Conservation (phyloP, 2,797 vertebrate species). For the Coreius guichenoti region DNA sequence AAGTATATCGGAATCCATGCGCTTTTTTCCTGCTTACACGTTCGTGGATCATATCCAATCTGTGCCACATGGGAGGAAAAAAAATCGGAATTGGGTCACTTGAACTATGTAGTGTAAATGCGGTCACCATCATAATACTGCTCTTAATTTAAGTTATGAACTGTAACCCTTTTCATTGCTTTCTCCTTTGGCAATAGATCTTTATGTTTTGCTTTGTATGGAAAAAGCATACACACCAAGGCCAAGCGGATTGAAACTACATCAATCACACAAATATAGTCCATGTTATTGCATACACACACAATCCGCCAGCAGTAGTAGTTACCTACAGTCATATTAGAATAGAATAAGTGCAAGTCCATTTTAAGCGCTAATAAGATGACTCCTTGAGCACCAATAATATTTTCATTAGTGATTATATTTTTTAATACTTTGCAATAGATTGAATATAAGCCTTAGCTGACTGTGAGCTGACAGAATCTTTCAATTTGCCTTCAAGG, state of each 20-base stretch:
- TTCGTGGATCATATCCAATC: no score
- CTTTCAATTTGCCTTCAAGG: constrained; percentile 48
- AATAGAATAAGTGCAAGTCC: background rate
- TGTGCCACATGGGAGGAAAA: no score
- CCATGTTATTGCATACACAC: background rate
- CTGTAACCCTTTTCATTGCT: background rate
- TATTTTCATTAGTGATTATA: constrained; percentile 37
- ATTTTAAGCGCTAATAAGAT: constrained; percentile 46
- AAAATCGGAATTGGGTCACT: no score
- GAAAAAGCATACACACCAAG: background rate
- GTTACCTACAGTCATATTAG: background rate
- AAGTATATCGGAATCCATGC: no score
- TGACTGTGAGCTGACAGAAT: constrained; percentile 35
- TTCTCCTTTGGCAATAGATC: background rate
- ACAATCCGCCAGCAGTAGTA: background rate
- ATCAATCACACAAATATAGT: background rate
- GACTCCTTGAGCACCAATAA: constrained; percentile 42
- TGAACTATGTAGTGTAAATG: no score
- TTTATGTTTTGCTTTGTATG: background rate
- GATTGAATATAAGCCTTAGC: constrained; percentile 46
- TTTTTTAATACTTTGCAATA: constrained; percentile 42
- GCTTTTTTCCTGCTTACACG: no score
- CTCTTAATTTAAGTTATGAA: background rate
- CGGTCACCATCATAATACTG: background rate
- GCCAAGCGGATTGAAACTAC: constrained; percentile 2